A percentile compares a stretch with the other conserved stretches of the same genome.
phyloP scores from a whole-genome alignment of 2,113 vertebrate species.

The Chaetorhynchus papuensis region DNA sequence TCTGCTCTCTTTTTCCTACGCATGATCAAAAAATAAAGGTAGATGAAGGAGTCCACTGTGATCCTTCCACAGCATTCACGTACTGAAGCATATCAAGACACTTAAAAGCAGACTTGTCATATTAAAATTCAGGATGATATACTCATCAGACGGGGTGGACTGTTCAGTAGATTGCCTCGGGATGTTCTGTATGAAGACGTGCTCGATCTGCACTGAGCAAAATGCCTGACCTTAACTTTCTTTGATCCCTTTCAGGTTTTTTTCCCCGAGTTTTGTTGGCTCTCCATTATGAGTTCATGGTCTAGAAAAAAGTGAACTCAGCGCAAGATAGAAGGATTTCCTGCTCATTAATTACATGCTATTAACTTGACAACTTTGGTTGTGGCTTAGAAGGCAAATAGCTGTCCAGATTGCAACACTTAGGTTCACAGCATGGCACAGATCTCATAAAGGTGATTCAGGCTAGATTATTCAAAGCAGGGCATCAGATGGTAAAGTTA shows the following conservation, averaged over 20 bases:
- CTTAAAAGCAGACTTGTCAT: not conserved
- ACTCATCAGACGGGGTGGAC: not conserved
- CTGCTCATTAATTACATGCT: not conserved
- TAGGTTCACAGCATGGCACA: not conserved
- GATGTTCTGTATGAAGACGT: not conserved
- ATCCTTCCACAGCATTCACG: not conserved
- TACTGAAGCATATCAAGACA: not conserved
- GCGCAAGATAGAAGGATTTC: not conserved
- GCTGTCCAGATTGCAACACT: constrained; percentile 1
- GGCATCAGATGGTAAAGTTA: not conserved
- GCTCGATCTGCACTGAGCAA: not conserved
- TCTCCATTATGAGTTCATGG: not conserved
- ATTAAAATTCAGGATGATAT: not conserved
- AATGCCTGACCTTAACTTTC: not conserved
- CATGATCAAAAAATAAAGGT: not conserved
- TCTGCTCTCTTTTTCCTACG: not conserved
- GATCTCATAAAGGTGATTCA: not conserved
- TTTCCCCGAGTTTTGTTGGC: not conserved
- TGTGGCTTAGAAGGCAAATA: not conserved
- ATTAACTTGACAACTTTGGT: not conserved
- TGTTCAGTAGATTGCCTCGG: not conserved
- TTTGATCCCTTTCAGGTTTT: not conserved
- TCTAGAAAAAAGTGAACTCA: not conserved
- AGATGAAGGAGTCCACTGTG: not conserved
- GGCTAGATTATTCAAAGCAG: not conserved